Conservation (phyloP, 2,888 invertebrate genomes). For the Melanchra persicariae region DNA sequence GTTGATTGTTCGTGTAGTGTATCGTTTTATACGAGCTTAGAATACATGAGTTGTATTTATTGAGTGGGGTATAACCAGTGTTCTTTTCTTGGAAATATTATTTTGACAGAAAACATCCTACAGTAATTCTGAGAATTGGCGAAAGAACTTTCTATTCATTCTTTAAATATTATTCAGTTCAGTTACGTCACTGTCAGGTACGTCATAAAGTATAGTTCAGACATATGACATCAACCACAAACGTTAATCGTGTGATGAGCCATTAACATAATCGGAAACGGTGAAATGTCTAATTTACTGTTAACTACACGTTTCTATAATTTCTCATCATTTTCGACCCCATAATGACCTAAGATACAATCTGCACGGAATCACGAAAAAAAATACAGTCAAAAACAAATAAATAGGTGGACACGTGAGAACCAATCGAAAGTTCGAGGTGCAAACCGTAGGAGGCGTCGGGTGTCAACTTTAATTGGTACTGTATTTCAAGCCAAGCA, state of each 20-base stretch:
- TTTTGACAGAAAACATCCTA: not conserved
- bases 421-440: conserved; percentile 80
- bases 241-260: too few species aligned
- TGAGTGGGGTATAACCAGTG: not conserved
- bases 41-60: conserved; percentile 4
- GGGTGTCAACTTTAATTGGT: conserved; percentile 90
- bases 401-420: conserved; percentile 75
- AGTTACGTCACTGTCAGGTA: too few species aligned
- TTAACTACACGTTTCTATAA: not conserved
- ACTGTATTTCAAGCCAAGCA: conserved; percentile 85
- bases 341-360: conserved; percentile 28
- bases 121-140: too few species aligned
- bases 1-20: conserved; percentile 41
- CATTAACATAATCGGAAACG: too few species aligned
- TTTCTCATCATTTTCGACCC: not conserved
- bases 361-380: conserved; percentile 36
- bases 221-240: too few species aligned
- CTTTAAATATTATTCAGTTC: too few species aligned
- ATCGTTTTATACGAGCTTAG: conserved; percentile 7
- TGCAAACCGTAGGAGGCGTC: conserved; percentile 84
- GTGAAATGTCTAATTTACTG: too few species aligned
- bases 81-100: not conserved
- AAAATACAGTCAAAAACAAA: conserved; percentile 51
- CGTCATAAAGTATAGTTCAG: too few species aligned
- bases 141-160: too few species aligned